These are phyloP conservation scores for Margaritifera margaritifera DNA, from an alignment of 2,888 invertebrate genomes.

Conservation along the genomic window DNA sequence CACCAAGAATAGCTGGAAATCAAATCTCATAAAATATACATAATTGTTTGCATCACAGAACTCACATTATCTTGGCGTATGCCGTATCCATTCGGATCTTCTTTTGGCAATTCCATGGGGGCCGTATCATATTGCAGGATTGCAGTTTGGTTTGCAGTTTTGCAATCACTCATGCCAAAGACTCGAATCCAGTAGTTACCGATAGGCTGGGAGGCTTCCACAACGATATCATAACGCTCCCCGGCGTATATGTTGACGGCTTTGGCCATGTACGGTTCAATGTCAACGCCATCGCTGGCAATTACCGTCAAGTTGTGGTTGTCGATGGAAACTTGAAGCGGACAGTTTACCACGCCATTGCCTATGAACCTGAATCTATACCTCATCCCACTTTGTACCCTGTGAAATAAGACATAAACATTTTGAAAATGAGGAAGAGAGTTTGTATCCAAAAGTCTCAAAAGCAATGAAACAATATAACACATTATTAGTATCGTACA, in stretches of 20 bases:
- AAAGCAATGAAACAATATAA: too few species aligned
- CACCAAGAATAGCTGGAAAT: background rate
- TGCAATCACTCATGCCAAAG: slow-evolving; percentile 41
- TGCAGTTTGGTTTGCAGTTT: slow-evolving; percentile 84
- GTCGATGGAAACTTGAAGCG: slow-evolving; percentile 61
- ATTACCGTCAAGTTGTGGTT: slow-evolving; percentile 59
- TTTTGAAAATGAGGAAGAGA: slow-evolving; percentile 80
- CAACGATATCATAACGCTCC: slow-evolving; percentile 75
- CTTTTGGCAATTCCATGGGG: slow-evolving; percentile 58
- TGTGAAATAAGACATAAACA: background rate
- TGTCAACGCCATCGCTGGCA: slow-evolving; percentile 58
- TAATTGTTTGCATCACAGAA: too few species aligned
- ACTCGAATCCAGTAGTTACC: slow-evolving; percentile 61
- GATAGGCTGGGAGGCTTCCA: slow-evolving; percentile 34
- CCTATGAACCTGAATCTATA: slow-evolving; percentile 50
- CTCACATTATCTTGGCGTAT: background rate
- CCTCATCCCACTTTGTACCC: slow-evolving; percentile 27
- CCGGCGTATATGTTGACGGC: slow-evolving; percentile 81
- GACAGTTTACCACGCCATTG: slow-evolving; percentile 74
- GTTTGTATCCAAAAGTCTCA: too few species aligned
- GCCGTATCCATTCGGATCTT: background rate
- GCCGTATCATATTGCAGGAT: slow-evolving; percentile 85
- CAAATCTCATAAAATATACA: background rate
- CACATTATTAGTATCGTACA: too few species aligned
- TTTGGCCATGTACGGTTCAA: slow-evolving; percentile 46